Base-by-base conservation (phyloP, 2,888 invertebrate species). In the Linyphia triangularis region DNA sequence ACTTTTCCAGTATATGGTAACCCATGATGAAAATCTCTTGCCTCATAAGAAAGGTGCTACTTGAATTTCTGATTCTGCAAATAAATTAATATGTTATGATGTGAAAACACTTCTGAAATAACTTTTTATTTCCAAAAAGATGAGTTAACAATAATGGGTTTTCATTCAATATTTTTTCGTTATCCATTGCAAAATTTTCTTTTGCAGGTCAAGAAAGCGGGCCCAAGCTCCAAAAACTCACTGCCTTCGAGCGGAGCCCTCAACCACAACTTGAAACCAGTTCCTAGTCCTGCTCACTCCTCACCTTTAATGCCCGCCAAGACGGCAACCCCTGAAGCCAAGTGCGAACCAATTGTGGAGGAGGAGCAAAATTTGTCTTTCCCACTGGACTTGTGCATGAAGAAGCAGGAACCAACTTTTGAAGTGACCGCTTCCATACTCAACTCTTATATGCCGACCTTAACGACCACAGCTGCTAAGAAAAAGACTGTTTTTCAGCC, bases 351-450 rank as follows among this genome's bases (percentile, higher is more conserved):
- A 22, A 10, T 63, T 19, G 3, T 40, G 19, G 83, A 88, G 9
- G 88, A 90, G 37, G 90, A 90, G 22, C 89, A 85, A 51, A 89
- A 88, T 57, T 59, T 65, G 33, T 65, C 85, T 33, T 70, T 89
- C 51, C 90, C 90, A n/a, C 67, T 90, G 40, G 89, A 90, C 81
- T 70, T 90, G 51, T 90, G 90, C 19, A 88, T 90, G 73, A 90
- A 90, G 73, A 90, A 88, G 40, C 75, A 88, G 37, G 89, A 88
- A 51, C 79, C 89, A 19, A 85, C 81, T 1, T 81, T 83, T 19
- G 88, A 90, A 70, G 88, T 89, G 22, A 84, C 89, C 16, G 70
- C 82, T 30, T 88, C 88, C 9, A 78, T 88, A 30, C 61, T 57
- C 4, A 78, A 40, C 59, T 84, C 89, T 40, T 89, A 70, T 40